phyloP scores from a whole-genome alignment of 1,140 invertebrate genomes.

The Triops cancriformis region DNA sequence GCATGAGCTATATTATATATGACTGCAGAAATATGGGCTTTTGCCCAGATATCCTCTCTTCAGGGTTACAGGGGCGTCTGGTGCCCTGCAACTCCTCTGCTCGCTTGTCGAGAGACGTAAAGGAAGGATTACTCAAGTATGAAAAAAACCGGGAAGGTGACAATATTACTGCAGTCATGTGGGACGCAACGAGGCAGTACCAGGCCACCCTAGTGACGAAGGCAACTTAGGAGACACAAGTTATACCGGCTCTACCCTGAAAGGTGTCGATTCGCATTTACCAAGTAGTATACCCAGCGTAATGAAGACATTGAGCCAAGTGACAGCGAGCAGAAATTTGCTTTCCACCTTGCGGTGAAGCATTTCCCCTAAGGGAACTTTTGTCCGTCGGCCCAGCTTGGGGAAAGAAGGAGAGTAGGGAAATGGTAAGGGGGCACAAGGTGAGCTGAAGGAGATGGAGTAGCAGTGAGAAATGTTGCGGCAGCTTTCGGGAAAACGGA shows the following conservation, averaged over 20 bases:
- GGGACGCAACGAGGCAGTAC: not conserved
- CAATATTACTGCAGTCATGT: slow-evolving; percentile 4
- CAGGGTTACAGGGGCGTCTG: not conserved
- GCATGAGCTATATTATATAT: slow-evolving; percentile 11
- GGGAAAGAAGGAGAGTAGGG: too few relatives aligned
- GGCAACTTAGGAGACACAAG: not conserved
- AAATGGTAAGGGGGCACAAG: not conserved
- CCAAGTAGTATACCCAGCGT: not conserved
- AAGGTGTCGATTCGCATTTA: not conserved
- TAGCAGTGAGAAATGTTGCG: too few relatives aligned
- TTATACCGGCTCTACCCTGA: not conserved
- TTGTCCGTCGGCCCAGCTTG: too few relatives aligned
- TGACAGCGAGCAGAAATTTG: not conserved
- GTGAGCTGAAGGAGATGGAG: not conserved
- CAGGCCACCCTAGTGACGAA: too few relatives aligned
- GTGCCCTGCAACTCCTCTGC: not conserved
- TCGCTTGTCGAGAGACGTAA: not conserved
- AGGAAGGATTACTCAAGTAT: not conserved
- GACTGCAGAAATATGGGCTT: slow-evolving; percentile 13
- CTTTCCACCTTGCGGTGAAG: not conserved
- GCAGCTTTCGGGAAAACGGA: too few relatives aligned
- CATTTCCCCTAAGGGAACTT: not conserved
- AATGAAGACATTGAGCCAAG: slow-evolving; percentile 1
- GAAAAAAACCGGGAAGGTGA: not conserved
- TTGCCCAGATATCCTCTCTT: not conserved